Percentiles rank a stretch among this genome's conserved stretches.
phyloP scores from a whole-genome alignment of 1,140 invertebrate species.

The Bombyx mori region ASM3026992v2 NC_085133.1:10368001-10368500 shows the following conservation, averaged over 20 bases:
- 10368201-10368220: slow-evolving; percentile 8
- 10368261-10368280: slow-evolving; percentile 29
- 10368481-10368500: slow-evolving; percentile 53
- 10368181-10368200: slow-evolving; percentile 10
- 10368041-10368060: slow-evolving; percentile 17
- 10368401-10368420: slow-evolving; percentile 12
- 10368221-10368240: slow-evolving; percentile 28
- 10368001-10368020: neutral
- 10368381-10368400: slow-evolving; percentile 18
- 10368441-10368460: slow-evolving; percentile 38
- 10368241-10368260: slow-evolving; percentile 32
- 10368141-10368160: slow-evolving; percentile 8
- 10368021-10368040: slow-evolving; percentile 5
- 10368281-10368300: slow-evolving; percentile 26
- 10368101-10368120: slow-evolving; percentile 9
- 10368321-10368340: slow-evolving; percentile 18
- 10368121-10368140: slow-evolving; percentile 10
- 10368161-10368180: slow-evolving; percentile 9
- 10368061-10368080: slow-evolving; percentile 15
- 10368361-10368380: slow-evolving; percentile 15
- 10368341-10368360: slow-evolving; percentile 13
- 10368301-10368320: slow-evolving; percentile 23
- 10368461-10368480: slow-evolving; percentile 43
- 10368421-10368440: slow-evolving; percentile 22
- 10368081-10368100: slow-evolving; percentile 12